These are phyloP conservation scores for Tarsius wallacei DNA, from an alignment of 2,797 vertebrate species.

Conservation along the genomic window DNA sequence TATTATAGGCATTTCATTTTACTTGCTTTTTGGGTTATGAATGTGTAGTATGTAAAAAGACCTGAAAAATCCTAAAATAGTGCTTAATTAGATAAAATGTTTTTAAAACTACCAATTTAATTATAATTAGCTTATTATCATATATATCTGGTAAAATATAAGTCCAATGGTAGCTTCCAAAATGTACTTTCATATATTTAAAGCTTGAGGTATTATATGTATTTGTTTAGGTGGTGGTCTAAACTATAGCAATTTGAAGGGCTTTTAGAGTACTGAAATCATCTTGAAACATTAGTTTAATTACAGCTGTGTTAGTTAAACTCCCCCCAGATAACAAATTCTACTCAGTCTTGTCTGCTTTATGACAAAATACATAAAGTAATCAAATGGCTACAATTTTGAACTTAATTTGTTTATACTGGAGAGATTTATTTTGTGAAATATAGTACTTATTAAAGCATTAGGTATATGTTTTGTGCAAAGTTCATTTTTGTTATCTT, in stretches of 20 bases:
- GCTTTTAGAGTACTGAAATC: neutral
- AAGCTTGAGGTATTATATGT: neutral
- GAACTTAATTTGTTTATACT: conserved; percentile 54
- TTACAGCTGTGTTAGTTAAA: conserved; percentile 49
- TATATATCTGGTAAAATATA: neutral
- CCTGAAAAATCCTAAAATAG: neutral
- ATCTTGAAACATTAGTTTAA: conserved; percentile 48
- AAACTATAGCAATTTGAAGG: conserved; percentile 5
- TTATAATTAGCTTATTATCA: conserved; percentile 1
- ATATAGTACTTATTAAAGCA: conserved; percentile 43
- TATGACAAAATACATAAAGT: conserved; percentile 65
- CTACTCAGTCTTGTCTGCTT: conserved; percentile 41
- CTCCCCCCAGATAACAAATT: conserved; percentile 30
- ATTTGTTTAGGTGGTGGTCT: conserved; percentile 10
- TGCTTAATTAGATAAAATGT: conserved; percentile 54
- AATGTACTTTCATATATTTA: conserved; percentile 9
- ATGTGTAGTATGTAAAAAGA: conserved; percentile 5
- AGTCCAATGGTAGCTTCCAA: neutral
- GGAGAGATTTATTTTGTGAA: conserved; percentile 64
- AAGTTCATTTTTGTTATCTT: conserved; percentile 63
- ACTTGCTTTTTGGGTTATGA: conserved; percentile 39
- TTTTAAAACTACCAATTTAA: conserved; percentile 25
- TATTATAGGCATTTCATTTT: neutral
- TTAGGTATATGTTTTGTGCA: conserved; percentile 52
- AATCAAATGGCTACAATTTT: conserved; percentile 63